These are phyloP conservation scores for Erpobdella octoculata DNA, from an alignment of 2,888 invertebrate genomes.

Conservation along the genomic window DNA sequence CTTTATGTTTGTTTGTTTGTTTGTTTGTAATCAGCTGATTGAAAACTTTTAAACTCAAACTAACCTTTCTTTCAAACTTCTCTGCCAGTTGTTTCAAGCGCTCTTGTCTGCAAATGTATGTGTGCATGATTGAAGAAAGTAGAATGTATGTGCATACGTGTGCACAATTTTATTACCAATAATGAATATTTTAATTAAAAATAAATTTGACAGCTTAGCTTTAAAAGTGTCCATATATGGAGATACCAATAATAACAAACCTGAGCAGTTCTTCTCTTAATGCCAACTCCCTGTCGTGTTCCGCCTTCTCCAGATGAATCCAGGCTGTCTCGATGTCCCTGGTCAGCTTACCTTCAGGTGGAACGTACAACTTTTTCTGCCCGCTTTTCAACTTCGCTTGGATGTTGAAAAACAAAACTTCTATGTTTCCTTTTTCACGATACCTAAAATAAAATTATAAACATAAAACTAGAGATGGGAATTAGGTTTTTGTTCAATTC, in stretches of 20 bases:
- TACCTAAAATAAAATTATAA: too few species aligned
- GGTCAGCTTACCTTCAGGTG: slow-evolving; percentile 71
- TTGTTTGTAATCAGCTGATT: too few species aligned
- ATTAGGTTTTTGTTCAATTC: neutral
- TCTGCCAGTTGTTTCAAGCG: slow-evolving; percentile 86
- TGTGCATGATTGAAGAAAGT: too few species aligned
- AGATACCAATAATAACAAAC: too few species aligned
- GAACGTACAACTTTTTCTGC: slow-evolving; percentile 55
- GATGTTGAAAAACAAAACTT: slow-evolving; percentile 89
- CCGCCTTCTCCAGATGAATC: slow-evolving; percentile 82
- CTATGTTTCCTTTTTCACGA: slow-evolving; percentile 83
- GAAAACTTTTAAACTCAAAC: too few species aligned
- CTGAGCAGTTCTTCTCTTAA: slow-evolving; percentile 79
- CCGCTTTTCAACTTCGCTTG: slow-evolving; percentile 91
- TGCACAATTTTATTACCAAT: too few species aligned
- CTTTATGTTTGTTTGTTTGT: too few species aligned
- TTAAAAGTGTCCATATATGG: too few species aligned
- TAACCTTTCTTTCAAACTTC: slow-evolving; percentile 84
- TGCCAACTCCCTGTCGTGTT: slow-evolving; percentile 85
- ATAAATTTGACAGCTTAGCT: too few species aligned
- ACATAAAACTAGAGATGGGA: neutral
- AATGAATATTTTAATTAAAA: too few species aligned
- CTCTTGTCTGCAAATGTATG: slow-evolving; percentile 64
- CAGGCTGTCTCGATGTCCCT: slow-evolving; percentile 92
- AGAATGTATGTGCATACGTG: too few species aligned